Evolutionary conservation across 2,888 invertebrate species (phyloP), one percentile per base, ranked within the genome.

Genomic region (Limnephilus rhombicus): DNA sequence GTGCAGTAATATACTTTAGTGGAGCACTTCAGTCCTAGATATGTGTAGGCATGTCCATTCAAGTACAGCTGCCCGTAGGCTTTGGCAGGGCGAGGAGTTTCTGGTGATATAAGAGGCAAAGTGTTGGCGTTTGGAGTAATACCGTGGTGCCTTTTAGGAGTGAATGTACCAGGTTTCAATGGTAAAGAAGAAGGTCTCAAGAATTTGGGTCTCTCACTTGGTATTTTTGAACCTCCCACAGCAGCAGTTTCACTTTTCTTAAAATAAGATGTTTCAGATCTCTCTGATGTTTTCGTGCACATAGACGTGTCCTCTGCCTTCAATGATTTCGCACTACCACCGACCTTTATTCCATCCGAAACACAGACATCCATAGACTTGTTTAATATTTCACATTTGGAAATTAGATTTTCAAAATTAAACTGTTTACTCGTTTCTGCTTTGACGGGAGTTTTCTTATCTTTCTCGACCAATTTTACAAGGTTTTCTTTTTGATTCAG

Each of bases 1-100:
- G 99, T 99, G 94, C 99, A 99, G 95, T 98, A 99, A 94, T 98
- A 99, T 92, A 98, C 97, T 95, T 98, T 97, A 1, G 99, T 98
- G 37, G 98, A 98, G 95, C 98, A 98, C 95, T 99, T 99, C 92
- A 99, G 96, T 0, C 98, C 99, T 94, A 99, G 96, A 95, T 98
- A 98, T 86, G 99, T 99, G 95, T 99, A 99, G 82, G 98, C 98
- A 94, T 98, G 98, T 80, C 99, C 99, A 95, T 99, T 98, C 93
- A 98, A 96, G 95, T 98, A 98, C 92, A 98, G 97, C 95, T 99
- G 98, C 85, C 98, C 98, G 94, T 98, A 98, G 53, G 98, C 98
- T 95, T 99, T 99, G 82, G 98, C 98, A 1, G 98, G 98, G 29
- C 99, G 96, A 15, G 99, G 99, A 0, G 99, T 99, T 95, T 99